Evolutionary conservation across 2,797 vertebrate genomes (phyloP).

Genomic region (Lepilemur septentrionalis): DNA sequence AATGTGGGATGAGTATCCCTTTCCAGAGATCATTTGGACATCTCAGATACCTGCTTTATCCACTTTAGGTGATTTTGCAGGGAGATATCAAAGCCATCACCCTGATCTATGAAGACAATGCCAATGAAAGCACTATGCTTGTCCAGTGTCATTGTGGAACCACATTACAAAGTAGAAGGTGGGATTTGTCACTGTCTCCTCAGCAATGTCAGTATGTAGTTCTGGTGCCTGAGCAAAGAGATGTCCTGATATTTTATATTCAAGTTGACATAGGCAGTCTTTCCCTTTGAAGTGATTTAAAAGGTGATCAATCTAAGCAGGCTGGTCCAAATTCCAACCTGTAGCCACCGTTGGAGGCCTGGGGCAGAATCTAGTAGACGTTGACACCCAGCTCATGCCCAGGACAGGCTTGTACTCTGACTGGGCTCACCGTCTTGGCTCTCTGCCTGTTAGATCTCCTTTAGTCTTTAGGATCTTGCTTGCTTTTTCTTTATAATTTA

Average conservation of each 20-base stretch:
- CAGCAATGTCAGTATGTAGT: slow-evolving; percentile 87
- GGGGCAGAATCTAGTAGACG: neutral
- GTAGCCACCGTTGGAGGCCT: slow-evolving; percentile 84
- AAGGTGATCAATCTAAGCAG: slow-evolving; percentile 92
- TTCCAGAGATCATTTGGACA: slow-evolving; percentile 88
- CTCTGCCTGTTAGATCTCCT: neutral
- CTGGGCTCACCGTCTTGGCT: neutral
- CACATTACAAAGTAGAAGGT: slow-evolving; percentile 92
- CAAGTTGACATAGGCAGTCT: slow-evolving; percentile 89
- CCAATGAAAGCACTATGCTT: slow-evolving; percentile 92
- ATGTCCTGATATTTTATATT: slow-evolving; percentile 92
- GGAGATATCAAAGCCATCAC: slow-evolving; percentile 91
- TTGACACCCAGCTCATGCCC: neutral
- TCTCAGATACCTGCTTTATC: slow-evolving; percentile 92
- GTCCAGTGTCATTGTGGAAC: slow-evolving; percentile 91
- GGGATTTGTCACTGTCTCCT: slow-evolving; percentile 92
- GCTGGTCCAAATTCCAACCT: slow-evolving; percentile 92
- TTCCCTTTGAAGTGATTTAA: slow-evolving; percentile 91
- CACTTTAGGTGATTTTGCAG: slow-evolving; percentile 94
- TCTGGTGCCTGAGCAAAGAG: slow-evolving; percentile 91
- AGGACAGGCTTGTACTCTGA: neutral
- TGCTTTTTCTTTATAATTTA: slow-evolving; percentile 34
- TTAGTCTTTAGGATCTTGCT: slow-evolving; percentile 18
- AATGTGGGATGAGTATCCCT: slow-evolving; percentile 89
- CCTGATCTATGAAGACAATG: slow-evolving; percentile 90